phyloP scores from a whole-genome alignment of 2,797 vertebrate genomes.

The Heteromormyrus szaboi region DNA sequence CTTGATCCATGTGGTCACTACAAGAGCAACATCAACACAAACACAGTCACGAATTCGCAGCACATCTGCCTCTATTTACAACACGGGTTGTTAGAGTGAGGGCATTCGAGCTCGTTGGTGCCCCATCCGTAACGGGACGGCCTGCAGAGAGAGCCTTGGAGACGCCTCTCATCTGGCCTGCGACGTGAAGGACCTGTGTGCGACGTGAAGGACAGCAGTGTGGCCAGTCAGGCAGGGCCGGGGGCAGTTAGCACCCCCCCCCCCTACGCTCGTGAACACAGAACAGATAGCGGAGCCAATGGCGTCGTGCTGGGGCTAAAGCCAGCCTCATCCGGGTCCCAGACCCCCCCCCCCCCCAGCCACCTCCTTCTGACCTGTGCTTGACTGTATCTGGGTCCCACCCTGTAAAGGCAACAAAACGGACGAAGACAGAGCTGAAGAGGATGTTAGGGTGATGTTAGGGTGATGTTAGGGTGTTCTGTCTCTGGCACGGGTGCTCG shows the following conservation, averaged over 20 bases:
- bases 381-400: neutral
- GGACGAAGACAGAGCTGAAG: neutral
- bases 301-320: neutral
- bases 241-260: neutral
- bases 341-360: neutral
- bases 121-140: neutral
- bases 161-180: neutral
- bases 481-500: neutral
- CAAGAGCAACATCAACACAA: neutral
- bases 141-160: neutral
- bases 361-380: neutral
- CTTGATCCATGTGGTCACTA: neutral
- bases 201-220: neutral
- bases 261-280: neutral
- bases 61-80: neutral
- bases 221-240: neutral
- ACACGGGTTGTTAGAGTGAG: neutral
- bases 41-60: neutral
- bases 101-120: neutral
- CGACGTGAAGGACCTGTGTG: neutral
- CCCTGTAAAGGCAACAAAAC: neutral
- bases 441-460: neutral
- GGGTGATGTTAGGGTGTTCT: neutral
- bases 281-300: neutral
- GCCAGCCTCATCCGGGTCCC: neutral